phyloP scores from a whole-genome alignment of 2,797 vertebrate genomes.

The Coilia nasus region DNA sequence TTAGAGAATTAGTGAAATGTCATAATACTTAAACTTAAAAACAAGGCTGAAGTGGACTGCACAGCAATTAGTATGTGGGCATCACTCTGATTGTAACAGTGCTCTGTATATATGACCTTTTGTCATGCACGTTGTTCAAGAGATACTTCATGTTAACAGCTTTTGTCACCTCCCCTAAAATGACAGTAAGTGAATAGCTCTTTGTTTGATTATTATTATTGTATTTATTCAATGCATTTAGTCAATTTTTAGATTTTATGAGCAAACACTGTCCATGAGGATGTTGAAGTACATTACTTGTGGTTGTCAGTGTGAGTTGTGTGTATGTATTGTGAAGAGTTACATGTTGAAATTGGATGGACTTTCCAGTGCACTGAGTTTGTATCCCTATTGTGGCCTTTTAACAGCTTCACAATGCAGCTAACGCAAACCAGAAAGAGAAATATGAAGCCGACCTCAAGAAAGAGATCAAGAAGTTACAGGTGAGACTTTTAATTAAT shows the following conservation, averaged over 20 bases:
- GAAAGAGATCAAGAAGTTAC: conserved; percentile 95
- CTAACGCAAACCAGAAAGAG: conserved; percentile 94
- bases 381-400: conserved; percentile 19
- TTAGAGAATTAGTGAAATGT: not conserved
- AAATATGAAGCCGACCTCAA: conserved; percentile 95
- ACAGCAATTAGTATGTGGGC: not conserved
- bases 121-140: not conserved
- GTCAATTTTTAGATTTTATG: not conserved
- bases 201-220: not conserved
- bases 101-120: not conserved
- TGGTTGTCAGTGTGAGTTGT: not conserved
- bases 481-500: conserved; percentile 68
- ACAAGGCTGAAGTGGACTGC: not conserved
- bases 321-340: not conserved
- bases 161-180: not conserved
- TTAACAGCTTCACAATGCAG: conserved; percentile 88
- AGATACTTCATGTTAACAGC: not conserved
- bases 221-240: not conserved
- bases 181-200: not conserved
- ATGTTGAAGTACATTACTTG: not conserved
- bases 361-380: not conserved
- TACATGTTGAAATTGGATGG: not conserved
- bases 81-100: not conserved
- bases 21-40: not conserved
- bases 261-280: not conserved